Base-by-base conservation (phyloP, 2,113 vertebrate species). In the Syngnathoides biaculeatus region DNA sequence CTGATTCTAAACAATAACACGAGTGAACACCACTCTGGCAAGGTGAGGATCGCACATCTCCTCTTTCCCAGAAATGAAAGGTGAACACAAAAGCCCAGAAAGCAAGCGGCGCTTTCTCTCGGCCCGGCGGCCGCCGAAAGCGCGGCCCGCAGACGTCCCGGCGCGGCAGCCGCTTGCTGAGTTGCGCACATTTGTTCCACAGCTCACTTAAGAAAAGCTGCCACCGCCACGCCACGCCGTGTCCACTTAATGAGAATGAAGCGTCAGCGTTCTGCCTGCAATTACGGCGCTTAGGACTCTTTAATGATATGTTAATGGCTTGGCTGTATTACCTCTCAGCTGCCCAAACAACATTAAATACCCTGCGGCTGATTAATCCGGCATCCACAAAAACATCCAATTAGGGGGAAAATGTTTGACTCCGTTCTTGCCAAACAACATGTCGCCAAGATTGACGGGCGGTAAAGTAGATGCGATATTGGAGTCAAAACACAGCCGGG, bases 241-340 rank as follows among this genome's bases (percentile, higher is more conserved):
- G 80, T 86, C 83, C 84, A 81, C 84, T 83, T 89, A 83, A 87
- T 78, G 80, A 84, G 82, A 84, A 48, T 81, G 81, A 82, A 79
- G 82, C 81, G 71, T 90, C 87, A 89, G 89, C 89, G 13, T 82
- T 88, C 79, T 82, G 84, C 68, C 82, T 80, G 83, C 84, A 85
- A 87, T 87, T 82, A 83, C 76, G 69, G 80, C 71, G 80, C 83
- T 86, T 83, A 88, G 75, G 75, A 82, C 78, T 85, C 67, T 80
- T 83, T 90, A 90, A 90, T 89, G 87, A 87, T 85, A 86, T 89
- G 89, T 82, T 90, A 90, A 90, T 90, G 79, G 77, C 68, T 85
- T 85, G 86, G 81, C 87, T 87, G 82, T 79, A 79, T 86, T 87
- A 86, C 79, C 86, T 84, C 82, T 89, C 87, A 85, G 89, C 84